Base-by-base conservation (phyloP, 2,797 vertebrate genomes). In the Australoheros facetus region DNA sequence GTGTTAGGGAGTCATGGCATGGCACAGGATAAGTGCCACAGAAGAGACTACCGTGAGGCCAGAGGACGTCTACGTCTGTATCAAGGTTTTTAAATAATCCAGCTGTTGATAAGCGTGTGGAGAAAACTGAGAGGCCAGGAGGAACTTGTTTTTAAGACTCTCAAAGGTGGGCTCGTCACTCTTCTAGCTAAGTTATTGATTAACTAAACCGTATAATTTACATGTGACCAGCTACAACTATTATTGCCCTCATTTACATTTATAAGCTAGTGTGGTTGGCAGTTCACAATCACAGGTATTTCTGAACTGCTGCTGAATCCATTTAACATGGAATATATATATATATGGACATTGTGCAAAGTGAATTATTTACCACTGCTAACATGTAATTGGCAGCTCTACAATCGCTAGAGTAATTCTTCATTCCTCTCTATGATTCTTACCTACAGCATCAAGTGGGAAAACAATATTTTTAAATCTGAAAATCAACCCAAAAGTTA, bases 401-500 rank as follows among this genome's bases (percentile, higher is more conserved):
- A 23, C 2, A 23, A 9, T 60, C 14, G 64, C n/a, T 59, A 51
- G 17, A 58, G 3, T 23, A 32, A 56, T 56, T 32, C 2, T 11
- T 70, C 34, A 53, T 28, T 48, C 48, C 9, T 70, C 4, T 53
- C 13, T 42, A 17, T 3, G 2, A 58, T 28, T 4, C n/a, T 56
- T 53, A 71, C 78, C 59, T 21, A 53, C 58, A 73, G 19, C 42
- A 34, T 30, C 10, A 58, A 82, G 56, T 23, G 8, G 19, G 56
- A 11, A 39, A 48, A 77, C 2, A 62, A 64, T 77, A 8, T 70
- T 30, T 59, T 82, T 62, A 32, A 32, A 76, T 45, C 16, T 14
- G 28, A 78, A 70, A 78, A 56, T 13, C 74, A 86, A 81, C 23
- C 45, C 5, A 74, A 59, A 56, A 70, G 75, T 86, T 86, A 71